Base-by-base conservation (phyloP, 2,888 invertebrate genomes). In the Dasysyrphus albostriatus region DNA sequence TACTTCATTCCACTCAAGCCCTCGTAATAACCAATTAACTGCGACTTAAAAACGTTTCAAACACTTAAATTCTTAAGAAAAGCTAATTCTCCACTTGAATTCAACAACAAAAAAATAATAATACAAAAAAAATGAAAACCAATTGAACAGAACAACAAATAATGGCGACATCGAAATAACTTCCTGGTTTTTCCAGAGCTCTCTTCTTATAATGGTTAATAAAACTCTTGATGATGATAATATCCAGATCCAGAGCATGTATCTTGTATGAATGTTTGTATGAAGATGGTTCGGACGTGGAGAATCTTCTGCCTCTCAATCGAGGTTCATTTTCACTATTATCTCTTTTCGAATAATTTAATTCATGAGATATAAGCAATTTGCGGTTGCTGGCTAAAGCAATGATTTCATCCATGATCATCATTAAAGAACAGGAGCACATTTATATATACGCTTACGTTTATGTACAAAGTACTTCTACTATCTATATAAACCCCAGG, bases 1-100 rank as follows among this genome's bases (percentile, higher is more conserved):
- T 58, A 72, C 77, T 72, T 70, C 63, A 54, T 81, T 42, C 58
- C 19, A 70, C n/a, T 32, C 63, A 42, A 65, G 58, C 56, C 49
- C 65, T 51, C 24, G 51, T 77, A 69, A 77, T 65, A 83, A 77
- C 78, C 65, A 83, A 83, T 83, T 78, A 83, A 61, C 37, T 65
- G 67, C 58, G 12, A 58, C 58, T 58, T 58, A 32, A 24, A 44
- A 59, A 67, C 77, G 65, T 72, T 72, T 44, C 58, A 24, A 34
- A 77, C 56, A 58, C 56, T 58, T 58, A 58, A 34, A 34, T 37
- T 58, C 34, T 34, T 34, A 58, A 37, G 58, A 58, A 58, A 58
- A 58, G 34, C 34, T 61, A 39, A 61, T 61, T 61, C 39, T n/a
- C 39, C 34, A 61, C 39, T 61, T 61, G 39, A 24, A 42, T 42